Conservation (phyloP, 2,113 vertebrate species). For the Carollia perspicillata region DNA sequence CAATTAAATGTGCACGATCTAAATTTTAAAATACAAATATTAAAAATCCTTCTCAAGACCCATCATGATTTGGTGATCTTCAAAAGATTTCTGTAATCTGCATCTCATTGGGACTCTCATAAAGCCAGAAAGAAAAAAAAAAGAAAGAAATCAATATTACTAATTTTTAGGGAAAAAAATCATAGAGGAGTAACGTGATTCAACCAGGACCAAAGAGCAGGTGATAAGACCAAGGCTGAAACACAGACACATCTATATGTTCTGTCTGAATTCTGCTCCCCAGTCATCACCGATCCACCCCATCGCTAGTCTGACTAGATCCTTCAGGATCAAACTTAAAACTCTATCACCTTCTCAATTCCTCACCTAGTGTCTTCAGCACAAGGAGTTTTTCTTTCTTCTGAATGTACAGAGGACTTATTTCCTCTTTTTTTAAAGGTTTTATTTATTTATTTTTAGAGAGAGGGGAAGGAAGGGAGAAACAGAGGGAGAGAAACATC, state of each 20-base stretch:
- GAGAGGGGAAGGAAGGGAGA: too few relatives aligned
- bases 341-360: not conserved
- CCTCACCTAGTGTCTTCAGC: not conserved
- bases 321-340: not conserved
- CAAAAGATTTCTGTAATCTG: not conserved
- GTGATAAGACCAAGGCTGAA: not conserved
- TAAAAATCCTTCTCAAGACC: not conserved
- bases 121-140: not conserved
- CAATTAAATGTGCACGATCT: not conserved
- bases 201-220: not conserved
- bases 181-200: not conserved
- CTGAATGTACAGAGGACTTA: not conserved
- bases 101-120: not conserved
- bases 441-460: too few relatives aligned
- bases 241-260: not conserved
- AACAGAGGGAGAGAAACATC: too few relatives aligned
- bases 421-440: not conserved
- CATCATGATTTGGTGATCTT: not conserved
- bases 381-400: not conserved
- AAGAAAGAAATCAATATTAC: not conserved
- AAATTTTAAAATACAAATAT: conserved; percentile 1
- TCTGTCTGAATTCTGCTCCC: not conserved
- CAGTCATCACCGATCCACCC: accelerated
- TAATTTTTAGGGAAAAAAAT: not conserved
- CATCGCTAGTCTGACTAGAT: not conserved